Evolutionary conservation across 2,797 vertebrate species (phyloP).

Genomic region (Coreius guichenoti): DNA sequence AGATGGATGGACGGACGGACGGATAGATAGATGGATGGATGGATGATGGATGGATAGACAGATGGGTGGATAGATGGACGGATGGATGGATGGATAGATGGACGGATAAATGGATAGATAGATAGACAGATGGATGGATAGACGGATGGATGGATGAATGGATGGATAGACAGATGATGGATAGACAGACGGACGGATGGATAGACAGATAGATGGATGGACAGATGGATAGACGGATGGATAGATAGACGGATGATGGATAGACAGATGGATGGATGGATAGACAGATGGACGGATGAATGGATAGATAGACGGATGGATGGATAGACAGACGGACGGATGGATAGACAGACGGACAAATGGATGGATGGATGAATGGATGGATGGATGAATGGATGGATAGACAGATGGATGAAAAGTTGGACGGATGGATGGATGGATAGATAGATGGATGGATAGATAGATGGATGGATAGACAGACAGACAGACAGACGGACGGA

Average conservation of each 20-base stretch:
- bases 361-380: background rate
- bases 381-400: background rate
- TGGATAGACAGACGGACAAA: background rate
- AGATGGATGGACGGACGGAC: accelerated
- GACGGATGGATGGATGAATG: background rate
- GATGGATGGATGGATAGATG: background rate
- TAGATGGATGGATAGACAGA: accelerated
- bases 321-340: background rate
- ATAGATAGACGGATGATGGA: background rate
- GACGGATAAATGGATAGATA: accelerated
- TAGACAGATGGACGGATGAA: background rate
- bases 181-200: background rate
- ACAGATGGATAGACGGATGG: accelerated
- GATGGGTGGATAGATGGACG: accelerated
- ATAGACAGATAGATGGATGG: background rate
- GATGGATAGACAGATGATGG: background rate
- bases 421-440: accelerated
- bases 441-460: background rate
- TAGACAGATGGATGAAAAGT: accelerated
- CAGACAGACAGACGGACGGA: accelerated
- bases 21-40: accelerated
- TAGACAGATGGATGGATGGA: background rate
- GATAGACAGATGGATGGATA: background rate
- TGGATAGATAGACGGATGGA: accelerated
- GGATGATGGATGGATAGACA: accelerated